Evolutionary conservation across 2,888 invertebrate species (phyloP).

Genomic region (Philonicus albiceps): DNA sequence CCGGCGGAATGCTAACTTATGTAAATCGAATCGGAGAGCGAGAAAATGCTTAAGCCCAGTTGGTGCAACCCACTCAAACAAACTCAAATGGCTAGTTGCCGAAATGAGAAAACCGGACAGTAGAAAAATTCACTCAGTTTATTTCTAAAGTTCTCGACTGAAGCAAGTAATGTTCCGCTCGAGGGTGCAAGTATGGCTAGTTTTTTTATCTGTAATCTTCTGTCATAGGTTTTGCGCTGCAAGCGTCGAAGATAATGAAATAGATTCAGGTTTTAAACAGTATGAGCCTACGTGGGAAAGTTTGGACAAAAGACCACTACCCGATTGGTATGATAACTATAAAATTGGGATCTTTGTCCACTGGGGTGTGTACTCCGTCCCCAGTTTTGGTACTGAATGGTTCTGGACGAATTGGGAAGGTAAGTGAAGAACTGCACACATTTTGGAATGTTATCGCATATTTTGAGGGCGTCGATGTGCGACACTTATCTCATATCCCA

Average conservation of each 20-base stretch:
- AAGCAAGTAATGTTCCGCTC: neutral
- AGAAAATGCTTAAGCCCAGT: neutral
- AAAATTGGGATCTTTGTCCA: constrained; percentile 92
- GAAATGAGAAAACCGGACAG: neutral
- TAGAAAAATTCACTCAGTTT: neutral
- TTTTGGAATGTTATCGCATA: neutral
- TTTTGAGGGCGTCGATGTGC: neutral
- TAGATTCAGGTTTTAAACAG: constrained; percentile 32
- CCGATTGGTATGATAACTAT: constrained; percentile 87
- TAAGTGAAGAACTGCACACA: constrained; percentile 56
- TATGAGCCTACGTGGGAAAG: constrained; percentile 84
- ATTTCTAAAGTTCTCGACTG: neutral
- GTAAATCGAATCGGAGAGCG: neutral
- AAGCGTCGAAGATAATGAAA: neutral
- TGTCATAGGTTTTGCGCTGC: neutral
- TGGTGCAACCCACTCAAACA: neutral
- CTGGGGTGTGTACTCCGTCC: constrained; percentile 93
- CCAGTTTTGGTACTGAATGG: constrained; percentile 89
- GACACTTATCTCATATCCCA: neutral
- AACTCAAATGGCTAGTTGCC: neutral
- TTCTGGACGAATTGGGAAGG: constrained; percentile 88
- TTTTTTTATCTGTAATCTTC: neutral
- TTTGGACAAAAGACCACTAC: constrained; percentile 84
- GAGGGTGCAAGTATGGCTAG: neutral
- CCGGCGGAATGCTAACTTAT: no score